These are phyloP conservation scores for Rhopalosiphum maidis DNA, from an alignment of 1,140 invertebrate genomes.

Conservation along the genomic window DNA sequence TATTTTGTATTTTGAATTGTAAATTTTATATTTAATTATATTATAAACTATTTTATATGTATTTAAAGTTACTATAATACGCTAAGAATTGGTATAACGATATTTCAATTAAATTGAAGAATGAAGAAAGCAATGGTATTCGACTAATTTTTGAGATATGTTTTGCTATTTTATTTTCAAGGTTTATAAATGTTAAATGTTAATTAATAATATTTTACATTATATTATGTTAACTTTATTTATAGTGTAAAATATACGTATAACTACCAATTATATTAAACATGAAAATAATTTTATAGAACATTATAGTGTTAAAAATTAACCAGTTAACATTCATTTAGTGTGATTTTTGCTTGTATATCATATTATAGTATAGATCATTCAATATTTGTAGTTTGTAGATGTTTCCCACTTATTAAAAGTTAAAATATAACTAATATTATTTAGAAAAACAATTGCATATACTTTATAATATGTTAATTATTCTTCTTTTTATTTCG, in stretches of 20 bases:
- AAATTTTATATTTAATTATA: too few species aligned
- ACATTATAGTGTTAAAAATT: not conserved
- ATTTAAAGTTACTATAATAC: too few species aligned
- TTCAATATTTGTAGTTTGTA: too few species aligned
- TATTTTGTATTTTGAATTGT: too few species aligned
- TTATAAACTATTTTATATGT: too few species aligned
- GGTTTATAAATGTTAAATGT: too few species aligned
- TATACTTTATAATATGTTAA: not conserved
- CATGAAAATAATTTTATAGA: not conserved
- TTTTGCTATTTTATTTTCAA: not conserved
- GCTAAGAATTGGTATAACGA: too few species aligned
- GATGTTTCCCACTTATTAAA: not conserved
- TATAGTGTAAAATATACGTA: not conserved
- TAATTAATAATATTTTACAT: too few species aligned
- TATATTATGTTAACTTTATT: too few species aligned
- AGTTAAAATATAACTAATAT: not conserved
- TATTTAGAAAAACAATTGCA: not conserved
- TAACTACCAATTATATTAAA: not conserved
- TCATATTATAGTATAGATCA: not conserved
- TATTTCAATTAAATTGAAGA: too few species aligned
- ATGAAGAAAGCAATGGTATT: too few species aligned
- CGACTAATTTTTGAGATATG: too few species aligned
- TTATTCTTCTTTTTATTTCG: not conserved
- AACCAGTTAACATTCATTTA: not conserved
- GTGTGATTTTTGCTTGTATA: not conserved